Evolutionary conservation across 2,888 invertebrate genomes (phyloP).

Genomic region (Gibbula magus): DNA sequence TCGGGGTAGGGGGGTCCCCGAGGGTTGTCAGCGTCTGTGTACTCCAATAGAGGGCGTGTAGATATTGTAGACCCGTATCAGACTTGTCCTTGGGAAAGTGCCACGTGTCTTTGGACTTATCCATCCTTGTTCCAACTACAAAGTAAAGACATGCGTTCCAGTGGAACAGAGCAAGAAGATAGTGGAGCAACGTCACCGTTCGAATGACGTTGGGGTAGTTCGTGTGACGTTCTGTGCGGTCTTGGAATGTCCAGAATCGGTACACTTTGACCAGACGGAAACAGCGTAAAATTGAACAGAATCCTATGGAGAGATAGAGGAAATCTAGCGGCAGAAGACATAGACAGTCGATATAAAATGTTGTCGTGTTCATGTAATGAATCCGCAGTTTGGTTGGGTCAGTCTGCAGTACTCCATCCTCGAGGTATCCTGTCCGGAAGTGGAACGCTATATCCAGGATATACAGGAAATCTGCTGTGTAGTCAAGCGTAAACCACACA

Average conservation of each 20-base stretch:
- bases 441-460: slow-evolving; percentile 96
- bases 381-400: slow-evolving; percentile 93
- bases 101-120: slow-evolving; percentile 77
- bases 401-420: slow-evolving; percentile 98
- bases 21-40: slow-evolving; percentile 96
- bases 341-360: slow-evolving; percentile 98
- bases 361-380: slow-evolving; percentile 98
- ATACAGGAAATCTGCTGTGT: slow-evolving; percentile 96
- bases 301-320: slow-evolving; percentile 96
- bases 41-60: slow-evolving; percentile 99
- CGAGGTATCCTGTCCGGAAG: slow-evolving; percentile 96
- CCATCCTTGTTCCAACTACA: slow-evolving; percentile 79
- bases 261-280: slow-evolving; percentile 98
- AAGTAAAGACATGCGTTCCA: slow-evolving; percentile 99
- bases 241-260: slow-evolving; percentile 98
- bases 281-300: slow-evolving; percentile 93
- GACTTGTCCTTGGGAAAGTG: slow-evolving; percentile 59
- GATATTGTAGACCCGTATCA: slow-evolving; percentile 84
- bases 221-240: slow-evolving; percentile 97
- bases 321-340: slow-evolving; percentile 98
- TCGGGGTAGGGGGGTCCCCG: slow-evolving; percentile 92
- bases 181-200: slow-evolving; percentile 80
- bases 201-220: slow-evolving; percentile 95
- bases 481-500: slow-evolving; percentile 98
- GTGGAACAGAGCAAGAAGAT: slow-evolving; percentile 98